Evolutionary conservation across 2,888 invertebrate species (phyloP).

Genomic region (Eutolmus rufibarbis): DNA sequence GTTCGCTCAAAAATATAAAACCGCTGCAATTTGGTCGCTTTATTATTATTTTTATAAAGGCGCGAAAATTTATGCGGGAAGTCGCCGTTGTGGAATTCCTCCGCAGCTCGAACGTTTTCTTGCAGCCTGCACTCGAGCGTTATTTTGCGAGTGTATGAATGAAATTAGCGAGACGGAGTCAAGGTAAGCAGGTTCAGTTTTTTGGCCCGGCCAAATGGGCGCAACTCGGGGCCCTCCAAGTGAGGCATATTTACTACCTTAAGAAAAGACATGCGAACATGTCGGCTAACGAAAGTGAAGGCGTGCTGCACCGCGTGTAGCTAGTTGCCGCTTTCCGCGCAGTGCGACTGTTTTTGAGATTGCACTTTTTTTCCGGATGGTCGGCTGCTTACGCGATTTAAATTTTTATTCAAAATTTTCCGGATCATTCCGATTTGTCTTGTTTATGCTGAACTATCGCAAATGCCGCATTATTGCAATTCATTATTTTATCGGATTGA

Average conservation of each 20-base stretch:
- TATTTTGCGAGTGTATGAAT: neutral
- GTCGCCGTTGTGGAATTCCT: neutral
- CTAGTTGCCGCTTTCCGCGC: neutral
- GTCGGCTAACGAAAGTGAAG: neutral
- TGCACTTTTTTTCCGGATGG: neutral
- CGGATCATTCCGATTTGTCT: neutral
- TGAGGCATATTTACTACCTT: neutral
- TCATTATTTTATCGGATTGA: neutral
- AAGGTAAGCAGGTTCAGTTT: neutral
- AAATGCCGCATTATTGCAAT: neutral
- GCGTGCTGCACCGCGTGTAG: neutral
- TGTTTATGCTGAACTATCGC: neutral
- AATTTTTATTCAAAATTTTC: neutral
- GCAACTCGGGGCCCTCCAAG: neutral
- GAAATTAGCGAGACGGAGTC: constrained; percentile 5
- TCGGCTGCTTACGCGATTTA: neutral
- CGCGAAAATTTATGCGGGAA: neutral
- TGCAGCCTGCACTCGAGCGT: neutral
- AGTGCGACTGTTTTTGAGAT: neutral
- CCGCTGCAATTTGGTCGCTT: neutral
- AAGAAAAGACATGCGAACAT: neutral
- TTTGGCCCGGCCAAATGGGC: neutral
- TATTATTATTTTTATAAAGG: neutral
- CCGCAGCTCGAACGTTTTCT: neutral
- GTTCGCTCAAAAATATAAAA: neutral